phyloP scores from a whole-genome alignment of 2,888 invertebrate genomes.

The Netelia melanura region DNA sequence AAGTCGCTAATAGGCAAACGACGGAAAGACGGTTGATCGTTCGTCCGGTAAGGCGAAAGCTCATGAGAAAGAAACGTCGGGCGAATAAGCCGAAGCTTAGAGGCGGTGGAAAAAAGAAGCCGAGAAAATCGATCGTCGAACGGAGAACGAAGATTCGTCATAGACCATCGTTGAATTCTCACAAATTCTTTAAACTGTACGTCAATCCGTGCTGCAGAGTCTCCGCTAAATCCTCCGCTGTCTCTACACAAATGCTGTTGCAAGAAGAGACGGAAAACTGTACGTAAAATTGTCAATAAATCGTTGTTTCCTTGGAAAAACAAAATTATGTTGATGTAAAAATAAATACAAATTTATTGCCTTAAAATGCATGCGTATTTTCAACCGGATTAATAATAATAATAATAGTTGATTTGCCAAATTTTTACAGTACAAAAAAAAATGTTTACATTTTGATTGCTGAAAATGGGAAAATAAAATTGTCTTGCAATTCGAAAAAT shows the following conservation, averaged over 20 bases:
- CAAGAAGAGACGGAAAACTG: slow-evolving; percentile 61
- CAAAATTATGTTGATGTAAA: background rate
- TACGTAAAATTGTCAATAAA: slow-evolving; percentile 1
- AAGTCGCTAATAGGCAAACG: slow-evolving; percentile 1
- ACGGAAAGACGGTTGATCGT: background rate
- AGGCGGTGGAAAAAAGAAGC: slow-evolving; percentile 18
- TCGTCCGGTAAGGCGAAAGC: slow-evolving; percentile 29
- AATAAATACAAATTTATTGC: background rate
- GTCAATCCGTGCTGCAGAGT: slow-evolving; percentile 70
- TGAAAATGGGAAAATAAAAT: too few species aligned
- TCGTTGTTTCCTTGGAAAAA: background rate
- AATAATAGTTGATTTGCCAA: background rate
- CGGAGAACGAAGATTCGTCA: slow-evolving; percentile 40
- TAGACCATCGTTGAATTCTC: slow-evolving; percentile 56
- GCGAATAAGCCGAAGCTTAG: slow-evolving; percentile 16
- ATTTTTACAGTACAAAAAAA: too few species aligned
- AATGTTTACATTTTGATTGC: too few species aligned
- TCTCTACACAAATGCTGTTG: slow-evolving; percentile 62
- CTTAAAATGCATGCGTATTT: background rate
- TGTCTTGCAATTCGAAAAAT: background rate
- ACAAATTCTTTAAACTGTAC: slow-evolving; percentile 70
- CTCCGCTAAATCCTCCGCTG: slow-evolving; percentile 69
- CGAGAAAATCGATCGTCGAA: slow-evolving; percentile 46
- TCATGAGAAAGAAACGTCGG: slow-evolving; percentile 47
- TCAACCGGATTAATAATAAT: background rate